Evolutionary conservation across 2,888 invertebrate species (phyloP), one percentile per base, ranked within the genome.

Genomic region (Chromoteleia sp.): DNA sequence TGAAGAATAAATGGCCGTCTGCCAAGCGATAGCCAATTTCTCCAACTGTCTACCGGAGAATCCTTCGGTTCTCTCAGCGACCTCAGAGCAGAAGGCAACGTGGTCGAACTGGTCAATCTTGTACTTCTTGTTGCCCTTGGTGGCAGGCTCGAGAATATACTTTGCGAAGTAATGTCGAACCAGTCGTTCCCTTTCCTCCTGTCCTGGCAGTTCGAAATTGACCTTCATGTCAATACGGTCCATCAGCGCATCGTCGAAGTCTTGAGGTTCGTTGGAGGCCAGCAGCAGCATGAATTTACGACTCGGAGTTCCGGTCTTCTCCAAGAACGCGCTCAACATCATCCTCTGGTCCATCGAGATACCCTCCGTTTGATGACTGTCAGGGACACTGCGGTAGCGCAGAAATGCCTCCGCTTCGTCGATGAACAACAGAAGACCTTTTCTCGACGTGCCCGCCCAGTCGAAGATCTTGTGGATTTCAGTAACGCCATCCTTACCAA

Each of bases 361-460:
- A 78, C 94, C 94, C 90, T 98, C 98, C 0, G n/a, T n/a, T n/a
- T 21, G 2, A 0, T 14, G 56, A 7, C 25, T 56, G 0, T 36
- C 58, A 7, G 29, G 17, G 0, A 97, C 97, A 0, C 97, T 97
- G 63, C 98, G 94, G 91, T 98, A 98, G 12, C 97, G 93, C 30
- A 99, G 93, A 91, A 99, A 99, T 0, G 99, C 99, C 91, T 99
- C 99, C 0, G 99, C 99, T 93, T 99, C 99, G 90, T 99, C 99
- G 79, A 99, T 97, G 92, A 99, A 99, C 5, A 99, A 93, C 7
- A 99, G 93, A 10, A 99, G 93, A 48, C 98, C 95, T 92, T 95
- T 96, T 21, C 95, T 93, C 54, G 97, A 96, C 12, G 96, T 95
- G 63, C 94, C 93, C 0, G 98, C 97, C 98, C 98, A 98, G 91